Base-by-base conservation (phyloP, 37 sponge, comb jelly and placozoan genomes). In the Dysidea cf. avara region DNA sequence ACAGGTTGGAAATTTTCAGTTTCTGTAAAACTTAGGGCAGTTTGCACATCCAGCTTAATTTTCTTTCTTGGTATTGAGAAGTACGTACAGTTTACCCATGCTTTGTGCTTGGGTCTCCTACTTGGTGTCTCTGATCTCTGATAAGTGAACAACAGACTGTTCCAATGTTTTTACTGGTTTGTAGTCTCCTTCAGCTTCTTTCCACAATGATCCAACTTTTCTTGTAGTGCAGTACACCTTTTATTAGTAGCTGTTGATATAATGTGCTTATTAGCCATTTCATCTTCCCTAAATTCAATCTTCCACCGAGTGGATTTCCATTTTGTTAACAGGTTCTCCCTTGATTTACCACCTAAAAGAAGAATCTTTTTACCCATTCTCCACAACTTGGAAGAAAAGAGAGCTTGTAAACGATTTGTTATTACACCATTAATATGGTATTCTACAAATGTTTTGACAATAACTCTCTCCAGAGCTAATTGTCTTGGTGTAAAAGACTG, bases 331-430 rank as follows among this genome's bases (percentile, higher is more conserved):
- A 32, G 54, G 17, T 50, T 4, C 28, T 12, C 28, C 3, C 56
- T 34, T 14, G 12, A 14, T 9, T 16, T 52, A 4, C 71, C 71
- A 3, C 71, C 56, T 20, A 31, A 35, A 17, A 4, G 29, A 18
- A 34, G 17, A 3, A 54, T 21, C n/a, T 21, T 20, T 25, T 53
- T 50, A 7, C 71, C 71, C 71, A 70, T 70, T n/a, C 71, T 20
- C 71, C 71, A 70, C 16, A 70, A 40, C 56, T 70, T 70, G 6
- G 56, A 13, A 54, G n/a, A 17, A 30, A 70, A 53, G 12, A 36
- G 33, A 7, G 54, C 33, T 24, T 34, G 35, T 17, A 70, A 33
- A 3, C 18, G 9, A 29, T 70, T 56, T n/a, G 71, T 53, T 16
- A 70, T 53, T 13, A 54, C 35, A 16, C 52, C 16, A n/a, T 31